phyloP scores from a whole-genome alignment of 2,888 invertebrate species.

The Drosophila limbata region DNA sequence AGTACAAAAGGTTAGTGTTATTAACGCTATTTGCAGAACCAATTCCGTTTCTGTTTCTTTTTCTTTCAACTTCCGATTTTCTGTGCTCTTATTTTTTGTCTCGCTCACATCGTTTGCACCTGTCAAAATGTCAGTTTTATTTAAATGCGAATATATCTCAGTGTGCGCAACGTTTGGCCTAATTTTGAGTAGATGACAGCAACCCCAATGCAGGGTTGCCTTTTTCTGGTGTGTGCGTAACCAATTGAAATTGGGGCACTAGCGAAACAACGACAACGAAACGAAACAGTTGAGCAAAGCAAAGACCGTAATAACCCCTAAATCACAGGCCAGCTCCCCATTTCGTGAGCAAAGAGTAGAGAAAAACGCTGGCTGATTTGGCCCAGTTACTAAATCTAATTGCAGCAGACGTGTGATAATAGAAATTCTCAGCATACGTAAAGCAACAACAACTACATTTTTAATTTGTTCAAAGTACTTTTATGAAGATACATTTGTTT shows the following conservation, averaged over 20 bases:
- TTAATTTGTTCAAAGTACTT: conserved; percentile 57
- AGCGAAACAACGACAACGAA: conserved; percentile 51
- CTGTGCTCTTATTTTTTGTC: conserved; percentile 23
- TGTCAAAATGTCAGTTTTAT: conserved; percentile 61
- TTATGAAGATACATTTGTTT: conserved; percentile 41
- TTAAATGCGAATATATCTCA: conserved; percentile 31
- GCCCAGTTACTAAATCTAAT: conserved; percentile 78
- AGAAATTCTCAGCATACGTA: conserved; percentile 38
- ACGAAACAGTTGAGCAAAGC: conserved; percentile 77
- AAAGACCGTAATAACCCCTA: conserved; percentile 78
- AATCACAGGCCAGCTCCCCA: conserved; percentile 51
- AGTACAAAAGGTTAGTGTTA: conserved; percentile 63
- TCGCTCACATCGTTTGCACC: conserved; percentile 59
- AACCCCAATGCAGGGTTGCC: conserved; percentile 67
- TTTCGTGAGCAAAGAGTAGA: conserved; percentile 36
- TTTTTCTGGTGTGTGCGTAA: conserved; percentile 68
- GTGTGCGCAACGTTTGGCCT: conserved; percentile 63
- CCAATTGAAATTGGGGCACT: conserved; percentile 80
- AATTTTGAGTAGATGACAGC: conserved; percentile 58
- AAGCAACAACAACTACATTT: conserved; percentile 28
- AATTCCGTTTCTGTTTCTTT: conserved; percentile 16
- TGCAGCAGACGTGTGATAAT: conserved; percentile 67
- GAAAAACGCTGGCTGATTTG: conserved; percentile 57
- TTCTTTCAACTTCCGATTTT: not conserved
- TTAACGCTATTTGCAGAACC: conserved; percentile 37